phyloP scores from a whole-genome alignment of 2,113 vertebrate genomes.

The Panurus biarmicus region DNA sequence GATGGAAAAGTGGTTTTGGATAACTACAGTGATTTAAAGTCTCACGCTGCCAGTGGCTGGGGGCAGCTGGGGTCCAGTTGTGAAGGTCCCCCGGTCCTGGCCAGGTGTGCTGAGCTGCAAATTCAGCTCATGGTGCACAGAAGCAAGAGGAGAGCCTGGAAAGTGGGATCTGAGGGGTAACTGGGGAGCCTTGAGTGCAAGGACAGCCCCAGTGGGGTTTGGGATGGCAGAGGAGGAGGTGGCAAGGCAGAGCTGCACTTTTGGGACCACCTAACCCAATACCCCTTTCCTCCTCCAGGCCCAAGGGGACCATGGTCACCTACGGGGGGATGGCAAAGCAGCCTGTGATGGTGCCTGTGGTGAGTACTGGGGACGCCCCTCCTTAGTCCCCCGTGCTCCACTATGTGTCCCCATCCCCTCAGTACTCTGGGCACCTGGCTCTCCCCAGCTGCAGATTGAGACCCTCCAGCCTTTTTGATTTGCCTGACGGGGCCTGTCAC shows the following conservation, averaged over 20 bases:
- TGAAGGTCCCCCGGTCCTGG: background rate
- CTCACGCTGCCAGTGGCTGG: rapidly evolving
- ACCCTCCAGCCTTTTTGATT: background rate
- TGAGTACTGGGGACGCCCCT: constrained; percentile 62
- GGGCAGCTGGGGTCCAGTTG: background rate
- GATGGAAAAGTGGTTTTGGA: background rate
- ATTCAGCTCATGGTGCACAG: background rate
- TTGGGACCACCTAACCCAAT: background rate
- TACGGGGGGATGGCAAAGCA: constrained; percentile 97
- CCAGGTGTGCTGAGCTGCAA: background rate
- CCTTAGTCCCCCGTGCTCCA: background rate
- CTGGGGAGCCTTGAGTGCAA: background rate
- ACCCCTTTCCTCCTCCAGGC: constrained; percentile 57
- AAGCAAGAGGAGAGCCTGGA: background rate
- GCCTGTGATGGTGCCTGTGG: constrained; percentile 87
- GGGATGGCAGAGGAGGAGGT: rapidly evolving
- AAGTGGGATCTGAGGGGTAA: background rate
- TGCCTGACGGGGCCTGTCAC: rapidly evolving
- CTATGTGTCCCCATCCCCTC: rapidly evolving
- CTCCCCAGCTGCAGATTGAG: background rate
- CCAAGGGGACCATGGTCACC: constrained; percentile 89
- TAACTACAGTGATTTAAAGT: background rate
- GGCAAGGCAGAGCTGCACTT: background rate
- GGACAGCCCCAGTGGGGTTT: background rate
- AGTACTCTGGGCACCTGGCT: rapidly evolving